Evolutionary conservation across 2,113 vertebrate genomes (phyloP), one percentile per base, ranked within the genome.

Genomic region (Apteryx owenii): DNA sequence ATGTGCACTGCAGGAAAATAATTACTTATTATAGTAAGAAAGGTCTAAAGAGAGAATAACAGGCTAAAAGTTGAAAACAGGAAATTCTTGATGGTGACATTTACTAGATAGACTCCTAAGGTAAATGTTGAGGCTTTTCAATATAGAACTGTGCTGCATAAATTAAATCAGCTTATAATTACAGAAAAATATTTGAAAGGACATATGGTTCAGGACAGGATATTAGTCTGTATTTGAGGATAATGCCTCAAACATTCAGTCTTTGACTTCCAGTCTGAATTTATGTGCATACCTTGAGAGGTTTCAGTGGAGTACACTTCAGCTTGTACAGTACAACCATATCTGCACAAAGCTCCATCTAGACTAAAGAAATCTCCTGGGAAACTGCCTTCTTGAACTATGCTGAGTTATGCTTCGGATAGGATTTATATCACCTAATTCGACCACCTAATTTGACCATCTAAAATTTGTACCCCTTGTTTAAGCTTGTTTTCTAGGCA

Each of bases 1-100:
- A 31, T 62, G 48, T 70, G 66, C 48, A 40, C 62, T 86, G 71
- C 33, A 81, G 62, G 89, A 95, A 92, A 94, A 93, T 38, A 85
- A 91, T 80, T 89, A 51, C 50, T 64, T 83, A 17, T 42, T 85
- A 36, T 9, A 76, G 21, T 53, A 87, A 82, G 66, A 72, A 42
- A 22, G 3, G 0, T 77, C 21, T 50, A 72, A 91, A 84, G n/a
- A 48, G 86, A 76, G 22, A 77, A 82, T 62, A 93, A 85, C 6
- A 71, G 19, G 12, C 11, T 20, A 76, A 95, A 92, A 89, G 16
- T 31, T 76, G 33, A 85, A 97, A 91, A 88, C 29, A 18, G 44
- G 3, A 28, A 56, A 58, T 82, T 85, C 25, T 69, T 0, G 0
- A 15, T 7, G 4, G 16, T 31, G 33, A n/a, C 11, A 28, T 53